Percentiles rank a stretch among this genome's conserved stretches.
These are phyloP conservation scores for Scarus forsteni DNA, from an alignment of 2,797 vertebrate genomes.

Conservation along the genomic window DNA sequence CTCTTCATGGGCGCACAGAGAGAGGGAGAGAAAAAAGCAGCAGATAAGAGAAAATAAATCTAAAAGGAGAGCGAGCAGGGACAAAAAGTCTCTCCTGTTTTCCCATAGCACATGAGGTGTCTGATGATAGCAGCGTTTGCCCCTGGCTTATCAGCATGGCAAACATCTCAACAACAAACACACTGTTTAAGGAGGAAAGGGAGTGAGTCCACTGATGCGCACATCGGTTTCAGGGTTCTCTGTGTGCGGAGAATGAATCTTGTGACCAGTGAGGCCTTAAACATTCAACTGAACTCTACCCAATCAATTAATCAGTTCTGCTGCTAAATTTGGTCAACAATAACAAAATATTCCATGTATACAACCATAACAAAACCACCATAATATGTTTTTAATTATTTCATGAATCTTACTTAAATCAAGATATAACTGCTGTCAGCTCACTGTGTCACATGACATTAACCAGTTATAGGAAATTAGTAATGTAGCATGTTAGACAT, in stretches of 20 bases:
- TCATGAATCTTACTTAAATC: not conserved
- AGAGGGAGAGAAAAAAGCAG: slow-evolving; percentile 3
- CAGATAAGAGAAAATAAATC: slow-evolving; percentile 38
- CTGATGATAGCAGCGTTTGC: slow-evolving; percentile 80
- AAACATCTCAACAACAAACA: slow-evolving; percentile 76
- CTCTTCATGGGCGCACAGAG: slow-evolving; percentile 17
- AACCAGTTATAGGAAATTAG: not conserved
- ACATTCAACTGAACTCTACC: slow-evolving; percentile 16
- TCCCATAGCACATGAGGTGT: slow-evolving; percentile 77
- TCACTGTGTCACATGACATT: not conserved
- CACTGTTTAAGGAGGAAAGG: slow-evolving; percentile 58
- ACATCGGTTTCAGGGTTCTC: slow-evolving; percentile 42
- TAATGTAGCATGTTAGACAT: too few species aligned
- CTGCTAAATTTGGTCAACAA: slow-evolving; percentile 37
- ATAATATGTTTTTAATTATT: too few species aligned
- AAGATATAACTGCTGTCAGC: not conserved
- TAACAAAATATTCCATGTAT: not conserved
- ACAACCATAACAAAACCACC: not conserved
- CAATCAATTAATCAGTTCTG: slow-evolving; percentile 29
- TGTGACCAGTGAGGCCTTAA: slow-evolving; percentile 49
- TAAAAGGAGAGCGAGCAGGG: slow-evolving; percentile 27
- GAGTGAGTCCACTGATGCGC: slow-evolving; percentile 32
- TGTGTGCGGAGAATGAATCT: slow-evolving; percentile 35
- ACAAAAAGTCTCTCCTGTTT: slow-evolving; percentile 68
- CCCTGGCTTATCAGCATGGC: slow-evolving; percentile 72